Percentiles rank a stretch among this genome's conserved stretches.
Conservation (phyloP, 2,113 vertebrate species). For the Hemibagrus wyckioides region DNA sequence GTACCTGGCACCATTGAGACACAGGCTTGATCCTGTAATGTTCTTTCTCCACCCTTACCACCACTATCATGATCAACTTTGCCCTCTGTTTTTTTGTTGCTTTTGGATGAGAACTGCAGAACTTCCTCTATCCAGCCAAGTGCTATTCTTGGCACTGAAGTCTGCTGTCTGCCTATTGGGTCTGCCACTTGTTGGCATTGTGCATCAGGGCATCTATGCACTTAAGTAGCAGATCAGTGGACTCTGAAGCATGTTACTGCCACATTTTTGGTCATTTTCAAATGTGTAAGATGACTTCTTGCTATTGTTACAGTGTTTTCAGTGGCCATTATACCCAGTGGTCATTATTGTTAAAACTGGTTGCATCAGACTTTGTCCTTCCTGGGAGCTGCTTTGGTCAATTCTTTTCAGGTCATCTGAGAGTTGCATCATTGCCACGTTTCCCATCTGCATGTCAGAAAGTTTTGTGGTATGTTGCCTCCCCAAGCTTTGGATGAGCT, state of each 20-base stretch:
- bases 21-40: background rate
- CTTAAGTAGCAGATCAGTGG: background rate
- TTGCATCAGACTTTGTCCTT: background rate
- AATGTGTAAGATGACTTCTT: background rate
- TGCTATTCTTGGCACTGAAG: background rate
- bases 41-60: background rate
- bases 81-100: background rate
- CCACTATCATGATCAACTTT: background rate
- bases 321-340: background rate
- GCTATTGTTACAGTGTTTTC: background rate
- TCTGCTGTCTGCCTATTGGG: background rate
- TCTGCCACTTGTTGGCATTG: background rate
- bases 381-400: conserved; percentile 1
- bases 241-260: background rate
- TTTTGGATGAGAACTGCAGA: background rate
- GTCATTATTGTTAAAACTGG: background rate
- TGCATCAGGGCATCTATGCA: background rate
- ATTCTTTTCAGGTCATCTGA: background rate
- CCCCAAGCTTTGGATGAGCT: conserved; percentile 1
- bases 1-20: background rate
- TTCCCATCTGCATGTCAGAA: conserved; percentile 25
- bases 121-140: background rate
- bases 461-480: conserved; percentile 8
- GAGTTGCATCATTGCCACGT: background rate
- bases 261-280: background rate